phyloP scores from a whole-genome alignment of 2,113 vertebrate species.

The Asarcornis scutulata region DNA sequence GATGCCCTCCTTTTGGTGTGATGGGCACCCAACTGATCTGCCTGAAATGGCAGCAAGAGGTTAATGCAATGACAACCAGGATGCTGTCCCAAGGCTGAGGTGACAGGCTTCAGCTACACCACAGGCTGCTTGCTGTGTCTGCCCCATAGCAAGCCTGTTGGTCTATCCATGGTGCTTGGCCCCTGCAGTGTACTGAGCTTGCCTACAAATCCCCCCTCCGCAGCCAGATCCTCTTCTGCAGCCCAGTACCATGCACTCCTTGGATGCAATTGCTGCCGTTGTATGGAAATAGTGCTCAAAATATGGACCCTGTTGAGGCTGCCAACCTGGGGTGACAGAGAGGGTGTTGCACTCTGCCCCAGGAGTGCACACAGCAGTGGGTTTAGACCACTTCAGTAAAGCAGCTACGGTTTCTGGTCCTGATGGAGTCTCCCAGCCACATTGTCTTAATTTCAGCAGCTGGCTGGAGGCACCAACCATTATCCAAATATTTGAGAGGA shows the following conservation, averaged over 20 bases:
- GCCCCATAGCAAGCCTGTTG: not conserved
- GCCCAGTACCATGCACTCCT: not conserved
- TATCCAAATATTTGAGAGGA: not conserved
- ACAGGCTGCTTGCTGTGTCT: not conserved
- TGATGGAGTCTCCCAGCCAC: not conserved
- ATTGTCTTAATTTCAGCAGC: not conserved
- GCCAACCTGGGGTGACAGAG: not conserved
- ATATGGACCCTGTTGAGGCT: not conserved
- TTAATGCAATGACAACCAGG: fast-evolving
- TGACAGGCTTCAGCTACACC: not conserved
- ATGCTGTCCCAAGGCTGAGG: fast-evolving
- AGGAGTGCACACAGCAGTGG: not conserved
- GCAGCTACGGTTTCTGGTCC: not conserved
- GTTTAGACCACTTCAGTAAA: not conserved
- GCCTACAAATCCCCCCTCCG: not conserved
- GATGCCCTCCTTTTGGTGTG: not conserved
- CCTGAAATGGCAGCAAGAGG: not conserved
- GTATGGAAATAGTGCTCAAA: not conserved
- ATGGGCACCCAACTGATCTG: not conserved
- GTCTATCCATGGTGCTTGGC: fast-evolving
- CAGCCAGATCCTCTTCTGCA: not conserved
- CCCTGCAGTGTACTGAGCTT: fast-evolving
- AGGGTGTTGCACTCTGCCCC: not conserved
- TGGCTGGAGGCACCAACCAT: not conserved
- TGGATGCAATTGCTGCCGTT: not conserved